Base-by-base conservation (phyloP, 2,113 vertebrate species). In the Sakesphorus luctuosus region DNA sequence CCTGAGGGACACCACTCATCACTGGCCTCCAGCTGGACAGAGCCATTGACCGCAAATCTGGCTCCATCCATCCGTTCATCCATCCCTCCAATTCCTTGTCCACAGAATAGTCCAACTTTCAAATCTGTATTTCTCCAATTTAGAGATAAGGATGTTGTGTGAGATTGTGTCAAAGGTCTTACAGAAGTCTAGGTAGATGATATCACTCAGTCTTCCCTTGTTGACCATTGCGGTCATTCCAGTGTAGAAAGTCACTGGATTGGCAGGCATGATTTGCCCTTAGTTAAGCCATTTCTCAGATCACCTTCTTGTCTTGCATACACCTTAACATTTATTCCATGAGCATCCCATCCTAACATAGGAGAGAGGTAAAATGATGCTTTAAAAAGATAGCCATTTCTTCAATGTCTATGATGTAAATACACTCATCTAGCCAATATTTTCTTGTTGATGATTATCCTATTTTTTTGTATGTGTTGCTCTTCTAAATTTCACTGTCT, bases 191-290 rank as follows among this genome's bases (percentile, higher is more conserved):
- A 28, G 13, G 28, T 25, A n/a, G 19, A n/a, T n/a, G 19, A 14
- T 9, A 25, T 53, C 16, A 19, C 12, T 31, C 35, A n/a, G 15
- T 52, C 33, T 61, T 67, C 28, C 9, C 5, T 24, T 29, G 28
- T n/a, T 0, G 0, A 29, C 15, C 10, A 9, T 14, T n/a, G 46
- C 28, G 25, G 33, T 17, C 69, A 74, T 6, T 38, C 61, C 16
- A 47, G n/a, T 33, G n/a, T 11, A 38, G 33, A n/a, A 59, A 53
- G 18, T 13, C 28, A n/a, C 4, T 10, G 46, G 38, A 38, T 11
- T 20, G 13, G 8, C 29, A 68, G 49, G 33, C 3, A 4, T 46
- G 7, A 11, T 38, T 59, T 59, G 12, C 10, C 6, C 33, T 25
- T 38, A 29, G 15, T 67, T 52, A 38, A 61, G 23, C 10, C 38